phyloP scores from a whole-genome alignment of 2,888 invertebrate species.

The Lepetodrilus schrolli region DNA sequence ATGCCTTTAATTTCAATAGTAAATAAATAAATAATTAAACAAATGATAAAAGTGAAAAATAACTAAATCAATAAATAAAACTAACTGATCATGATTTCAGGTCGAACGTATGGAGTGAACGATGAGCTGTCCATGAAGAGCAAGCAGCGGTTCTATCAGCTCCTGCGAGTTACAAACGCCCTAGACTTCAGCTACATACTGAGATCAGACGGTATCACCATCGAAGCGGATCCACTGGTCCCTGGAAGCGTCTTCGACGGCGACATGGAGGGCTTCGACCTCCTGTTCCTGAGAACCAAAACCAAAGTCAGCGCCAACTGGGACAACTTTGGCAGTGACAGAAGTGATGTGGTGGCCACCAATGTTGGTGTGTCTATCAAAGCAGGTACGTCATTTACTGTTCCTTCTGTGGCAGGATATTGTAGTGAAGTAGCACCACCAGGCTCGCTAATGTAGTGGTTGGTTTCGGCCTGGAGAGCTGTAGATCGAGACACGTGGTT shows the following conservation, averaged over 20 bases:
- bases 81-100: no score
- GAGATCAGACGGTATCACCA: conserved; percentile 58
- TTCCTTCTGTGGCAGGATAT: no score
- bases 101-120: conserved; percentile 46
- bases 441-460: no score
- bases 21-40: no score
- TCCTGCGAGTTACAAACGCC: conserved; percentile 55
- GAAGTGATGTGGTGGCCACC: neutral
- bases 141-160: conserved; percentile 55
- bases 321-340: conserved; percentile 60
- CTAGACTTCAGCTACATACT: conserved; percentile 48
- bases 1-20: no score
- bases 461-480: no score
- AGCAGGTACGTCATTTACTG: no score
- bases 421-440: no score
- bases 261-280: conserved; percentile 21
- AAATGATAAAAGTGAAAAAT: no score
- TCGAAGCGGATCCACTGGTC: conserved; percentile 54
- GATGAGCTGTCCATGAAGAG: conserved; percentile 54
- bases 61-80: no score
- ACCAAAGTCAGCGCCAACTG: conserved; percentile 58
- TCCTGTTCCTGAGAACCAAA: conserved; percentile 39
- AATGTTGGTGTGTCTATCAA: no score
- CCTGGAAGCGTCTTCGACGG: conserved; percentile 62
- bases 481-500: no score